Evolutionary conservation across 2,888 invertebrate genomes (phyloP).

Genomic region (Xestia c-nigrum): DNA sequence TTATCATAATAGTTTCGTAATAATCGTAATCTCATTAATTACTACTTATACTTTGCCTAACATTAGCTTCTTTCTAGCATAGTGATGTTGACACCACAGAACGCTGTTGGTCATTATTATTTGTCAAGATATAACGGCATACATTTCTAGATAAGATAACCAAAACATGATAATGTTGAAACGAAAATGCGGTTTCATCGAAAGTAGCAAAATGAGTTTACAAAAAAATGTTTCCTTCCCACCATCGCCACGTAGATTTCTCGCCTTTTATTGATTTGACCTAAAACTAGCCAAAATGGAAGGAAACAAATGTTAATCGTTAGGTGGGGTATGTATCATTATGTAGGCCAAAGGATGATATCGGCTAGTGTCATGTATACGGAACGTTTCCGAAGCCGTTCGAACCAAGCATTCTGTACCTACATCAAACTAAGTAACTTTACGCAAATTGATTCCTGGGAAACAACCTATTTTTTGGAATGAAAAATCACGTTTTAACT

Average conservation of each 20-base stretch:
- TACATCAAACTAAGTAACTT: no score
- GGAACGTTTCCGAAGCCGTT: no score
- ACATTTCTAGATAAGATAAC: constrained; percentile 35
- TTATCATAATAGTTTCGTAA: constrained; percentile 14
- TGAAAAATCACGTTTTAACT: no score
- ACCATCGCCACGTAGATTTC: not conserved
- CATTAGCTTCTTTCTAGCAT: not conserved
- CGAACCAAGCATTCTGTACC: no score
- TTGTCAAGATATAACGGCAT: constrained; percentile 15
- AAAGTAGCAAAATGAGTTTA: not conserved
- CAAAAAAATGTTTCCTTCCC: not conserved
- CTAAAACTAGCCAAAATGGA: not conserved
- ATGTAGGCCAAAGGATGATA: not conserved
- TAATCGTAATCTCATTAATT: constrained; percentile 20
- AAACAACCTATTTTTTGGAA: no score
- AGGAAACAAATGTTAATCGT: not conserved
- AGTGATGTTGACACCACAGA: not conserved
- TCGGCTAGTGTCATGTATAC: not conserved
- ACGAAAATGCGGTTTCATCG: constrained; percentile 8
- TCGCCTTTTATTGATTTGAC: constrained; percentile 33
- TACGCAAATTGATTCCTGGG: no score
- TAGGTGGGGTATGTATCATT: not conserved
- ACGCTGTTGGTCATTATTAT: constrained; percentile 9
- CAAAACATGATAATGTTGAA: constrained; percentile 5
- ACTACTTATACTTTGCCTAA: not conserved